These are phyloP conservation scores for Fabriciana adippe DNA, from an alignment of 2,888 invertebrate species.

Conservation along the genomic window DNA sequence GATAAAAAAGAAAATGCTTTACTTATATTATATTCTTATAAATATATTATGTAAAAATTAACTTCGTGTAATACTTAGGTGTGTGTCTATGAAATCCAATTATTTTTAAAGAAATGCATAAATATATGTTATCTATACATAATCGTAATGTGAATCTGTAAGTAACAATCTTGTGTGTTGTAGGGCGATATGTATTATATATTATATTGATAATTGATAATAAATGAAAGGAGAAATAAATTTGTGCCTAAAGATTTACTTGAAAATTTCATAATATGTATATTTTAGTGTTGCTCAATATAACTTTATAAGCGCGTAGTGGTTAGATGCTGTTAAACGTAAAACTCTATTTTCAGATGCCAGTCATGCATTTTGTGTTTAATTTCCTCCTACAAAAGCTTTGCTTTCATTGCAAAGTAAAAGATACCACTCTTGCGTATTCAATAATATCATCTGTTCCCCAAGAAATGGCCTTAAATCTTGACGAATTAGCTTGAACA, in stretches of 20 bases:
- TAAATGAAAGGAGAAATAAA: constrained; percentile 56
- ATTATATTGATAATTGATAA: constrained; percentile 46
- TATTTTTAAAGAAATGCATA: constrained; percentile 64
- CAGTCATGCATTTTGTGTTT: constrained; percentile 71
- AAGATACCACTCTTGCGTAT: constrained; percentile 27
- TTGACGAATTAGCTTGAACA: no score
- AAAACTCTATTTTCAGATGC: constrained; percentile 60
- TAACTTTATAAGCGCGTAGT: constrained; percentile 75
- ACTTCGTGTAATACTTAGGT: constrained; percentile 73
- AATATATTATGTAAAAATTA: constrained; percentile 78
- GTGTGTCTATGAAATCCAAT: constrained; percentile 77
- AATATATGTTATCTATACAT: constrained; percentile 66
- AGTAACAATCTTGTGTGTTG: constrained; percentile 70
- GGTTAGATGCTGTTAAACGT: constrained; percentile 69
- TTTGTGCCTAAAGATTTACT: constrained; percentile 78
- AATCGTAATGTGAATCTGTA: constrained; percentile 54
- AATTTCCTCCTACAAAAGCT: constrained; percentile 47
- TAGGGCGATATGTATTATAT: constrained; percentile 59
- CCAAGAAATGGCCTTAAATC: neutral
- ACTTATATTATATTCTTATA: constrained; percentile 82
- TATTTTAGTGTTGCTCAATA: constrained; percentile 79
- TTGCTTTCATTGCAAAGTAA: constrained; percentile 35
- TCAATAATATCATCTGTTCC: constrained; percentile 15
- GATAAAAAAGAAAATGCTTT: constrained; percentile 79
- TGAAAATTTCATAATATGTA: constrained; percentile 59